phyloP scores from a whole-genome alignment of 1,140 invertebrate genomes.

The Sarcophaga bullata region DNA sequence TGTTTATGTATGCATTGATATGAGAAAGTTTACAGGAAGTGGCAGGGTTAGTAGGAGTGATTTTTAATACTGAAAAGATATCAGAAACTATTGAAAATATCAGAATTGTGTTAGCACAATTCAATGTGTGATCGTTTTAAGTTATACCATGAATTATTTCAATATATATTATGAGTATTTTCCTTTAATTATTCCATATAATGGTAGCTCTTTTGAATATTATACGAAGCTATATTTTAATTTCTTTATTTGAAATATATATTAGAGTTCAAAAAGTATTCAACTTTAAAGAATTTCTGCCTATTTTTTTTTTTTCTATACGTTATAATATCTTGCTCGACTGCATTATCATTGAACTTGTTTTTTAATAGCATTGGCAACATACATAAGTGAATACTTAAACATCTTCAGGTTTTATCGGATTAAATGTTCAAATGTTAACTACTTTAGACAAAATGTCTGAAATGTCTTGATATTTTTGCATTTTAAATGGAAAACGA shows the following conservation, averaged over 20 bases:
- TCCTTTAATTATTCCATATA: no score
- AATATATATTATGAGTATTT: no score
- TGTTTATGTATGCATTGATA: no score
- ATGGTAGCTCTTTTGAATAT: no score
- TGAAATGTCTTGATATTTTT: background rate
- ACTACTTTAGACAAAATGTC: conserved; percentile 19
- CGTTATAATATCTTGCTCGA: background rate
- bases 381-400: background rate
- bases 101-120: no score
- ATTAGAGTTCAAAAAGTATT: background rate
- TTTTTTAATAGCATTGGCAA: background rate
- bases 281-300: background rate
- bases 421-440: background rate
- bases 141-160: no score
- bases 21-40: no score
- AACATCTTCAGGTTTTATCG: background rate
- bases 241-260: background rate
- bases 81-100: no score
- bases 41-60: background rate
- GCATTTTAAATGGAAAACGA: background rate
- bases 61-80: no score
- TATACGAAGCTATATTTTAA: no score
- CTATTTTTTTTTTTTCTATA: background rate
- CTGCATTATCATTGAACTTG: background rate
- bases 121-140: no score